Percentiles rank a stretch among this genome's conserved stretches.
phyloP scores from a whole-genome alignment of 2,113 vertebrate genomes.

The Budorcas taxicolor region DNA sequence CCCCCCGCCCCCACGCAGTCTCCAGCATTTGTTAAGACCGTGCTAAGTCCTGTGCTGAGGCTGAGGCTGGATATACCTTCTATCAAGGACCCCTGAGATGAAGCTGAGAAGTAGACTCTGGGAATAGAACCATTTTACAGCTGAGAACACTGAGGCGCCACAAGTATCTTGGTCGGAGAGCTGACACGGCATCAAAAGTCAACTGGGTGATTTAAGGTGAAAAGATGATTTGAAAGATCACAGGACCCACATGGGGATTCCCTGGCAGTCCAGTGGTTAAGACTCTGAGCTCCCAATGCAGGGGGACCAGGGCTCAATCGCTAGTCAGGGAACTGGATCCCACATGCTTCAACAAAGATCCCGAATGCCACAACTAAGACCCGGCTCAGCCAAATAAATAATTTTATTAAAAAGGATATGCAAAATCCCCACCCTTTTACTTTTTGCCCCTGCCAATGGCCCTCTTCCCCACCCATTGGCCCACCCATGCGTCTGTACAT shows the following conservation, averaged over 20 bases:
- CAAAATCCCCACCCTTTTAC: not conserved
- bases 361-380: not conserved
- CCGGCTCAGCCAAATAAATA: not conserved
- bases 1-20: too few species aligned
- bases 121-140: not conserved
- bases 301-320: not conserved
- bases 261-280: not conserved
- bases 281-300: not conserved
- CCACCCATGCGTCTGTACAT: not conserved
- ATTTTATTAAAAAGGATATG: not conserved
- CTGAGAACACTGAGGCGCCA: not conserved
- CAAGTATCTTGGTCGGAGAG: not conserved
- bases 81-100: not conserved
- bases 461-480: not conserved
- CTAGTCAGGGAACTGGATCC: not conserved
- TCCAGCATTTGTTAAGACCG: not conserved
- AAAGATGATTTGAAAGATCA: not conserved
- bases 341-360: not conserved
- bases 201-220: not conserved
- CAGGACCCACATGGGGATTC: not conserved
- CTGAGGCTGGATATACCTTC: not conserved
- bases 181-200: not conserved
- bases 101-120: not conserved
- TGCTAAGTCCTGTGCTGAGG: not conserved
- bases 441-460: rapidly evolving